These are phyloP conservation scores for Ricordea florida DNA, from an alignment of 92 coral and sea anemone genomes.

Conservation along the genomic window DNA sequence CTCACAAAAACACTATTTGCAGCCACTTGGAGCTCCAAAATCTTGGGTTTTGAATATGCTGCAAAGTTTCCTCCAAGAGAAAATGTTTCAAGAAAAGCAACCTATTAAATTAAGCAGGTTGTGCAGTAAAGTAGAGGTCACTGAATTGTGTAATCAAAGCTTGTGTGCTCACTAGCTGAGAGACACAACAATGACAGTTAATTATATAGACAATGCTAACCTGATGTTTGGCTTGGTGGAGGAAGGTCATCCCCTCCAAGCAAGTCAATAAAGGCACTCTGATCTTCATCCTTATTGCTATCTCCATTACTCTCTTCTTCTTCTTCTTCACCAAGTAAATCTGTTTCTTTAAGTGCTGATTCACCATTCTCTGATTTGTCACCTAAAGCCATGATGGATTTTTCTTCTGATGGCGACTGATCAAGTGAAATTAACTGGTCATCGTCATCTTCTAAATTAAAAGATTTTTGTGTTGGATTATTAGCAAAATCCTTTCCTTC, in stretches of 20 bases:
- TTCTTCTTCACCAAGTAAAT: slow-evolving; percentile 59
- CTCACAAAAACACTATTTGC: too few relatives aligned
- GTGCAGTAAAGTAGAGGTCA: too few relatives aligned
- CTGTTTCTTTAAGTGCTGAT: slow-evolving; percentile 60
- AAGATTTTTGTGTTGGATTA: slow-evolving; percentile 23
- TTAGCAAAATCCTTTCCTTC: slow-evolving; percentile 53
- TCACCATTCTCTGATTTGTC: slow-evolving; percentile 46
- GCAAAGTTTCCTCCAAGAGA: too few relatives aligned
- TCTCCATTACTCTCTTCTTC: slow-evolving; percentile 13
- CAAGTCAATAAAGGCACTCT: slow-evolving; percentile 67
- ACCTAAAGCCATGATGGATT: background rate
- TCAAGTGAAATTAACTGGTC: slow-evolving; percentile 89
- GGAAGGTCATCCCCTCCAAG: slow-evolving; percentile 68
- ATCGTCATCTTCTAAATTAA: slow-evolving; percentile 88
- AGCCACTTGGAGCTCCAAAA: too few relatives aligned
- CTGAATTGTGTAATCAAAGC: too few relatives aligned
- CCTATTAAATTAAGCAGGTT: too few relatives aligned
- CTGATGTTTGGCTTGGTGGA: slow-evolving; percentile 35
- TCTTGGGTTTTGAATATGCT: too few relatives aligned
- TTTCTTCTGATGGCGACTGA: slow-evolving; percentile 71
- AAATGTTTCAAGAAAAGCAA: too few relatives aligned
- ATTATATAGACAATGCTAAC: background rate
- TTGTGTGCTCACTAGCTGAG: too few relatives aligned
- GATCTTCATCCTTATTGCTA: slow-evolving; percentile 17
- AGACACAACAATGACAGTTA: background rate